Percentiles rank a stretch among this genome's conserved stretches.
Evolutionary conservation across 2,888 invertebrate genomes (phyloP).

Genomic region (Agrypnus murinus): DNA sequence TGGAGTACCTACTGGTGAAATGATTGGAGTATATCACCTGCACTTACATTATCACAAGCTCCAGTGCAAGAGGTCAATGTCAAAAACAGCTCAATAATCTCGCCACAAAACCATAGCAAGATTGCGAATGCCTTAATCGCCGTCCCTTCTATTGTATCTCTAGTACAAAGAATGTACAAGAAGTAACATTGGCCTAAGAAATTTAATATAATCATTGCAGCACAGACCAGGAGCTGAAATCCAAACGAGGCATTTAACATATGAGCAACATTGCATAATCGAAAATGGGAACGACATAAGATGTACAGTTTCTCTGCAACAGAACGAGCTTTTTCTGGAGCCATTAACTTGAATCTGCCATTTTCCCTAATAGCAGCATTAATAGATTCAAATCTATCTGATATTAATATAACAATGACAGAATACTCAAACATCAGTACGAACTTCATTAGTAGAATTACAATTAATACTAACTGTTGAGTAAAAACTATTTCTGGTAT

Average conservation of each 20-base stretch:
- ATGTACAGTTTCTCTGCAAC: conserved; percentile 55
- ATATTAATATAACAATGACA: conserved; percentile 56
- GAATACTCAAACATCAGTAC: conserved; percentile 61
- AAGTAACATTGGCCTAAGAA: conserved; percentile 62
- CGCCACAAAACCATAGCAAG: conserved; percentile 60
- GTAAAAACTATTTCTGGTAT: conserved; percentile 55
- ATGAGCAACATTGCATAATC: conserved; percentile 58
- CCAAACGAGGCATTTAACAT: conserved; percentile 59
- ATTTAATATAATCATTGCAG: conserved; percentile 58
- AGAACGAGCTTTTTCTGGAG: not conserved
- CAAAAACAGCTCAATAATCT: conserved; percentile 60
- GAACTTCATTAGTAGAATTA: conserved; percentile 59
- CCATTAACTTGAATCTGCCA: not conserved
- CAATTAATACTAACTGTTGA: conserved; percentile 56
- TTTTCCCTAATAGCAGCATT: conserved; percentile 54
- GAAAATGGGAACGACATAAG: conserved; percentile 61
- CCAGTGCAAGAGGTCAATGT: conserved; percentile 59
- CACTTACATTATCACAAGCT: conserved; percentile 60
- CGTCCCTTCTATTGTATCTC: conserved; percentile 42
- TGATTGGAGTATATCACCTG: too few species aligned
- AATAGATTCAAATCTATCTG: conserved; percentile 57
- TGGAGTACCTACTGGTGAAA: too few species aligned
- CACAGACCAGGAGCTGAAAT: conserved; percentile 58
- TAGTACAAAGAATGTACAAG: conserved; percentile 58
- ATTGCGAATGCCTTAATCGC: conserved; percentile 53